Conservation (phyloP, 2,113 vertebrate species). For the Daboia siamensis region DNA sequence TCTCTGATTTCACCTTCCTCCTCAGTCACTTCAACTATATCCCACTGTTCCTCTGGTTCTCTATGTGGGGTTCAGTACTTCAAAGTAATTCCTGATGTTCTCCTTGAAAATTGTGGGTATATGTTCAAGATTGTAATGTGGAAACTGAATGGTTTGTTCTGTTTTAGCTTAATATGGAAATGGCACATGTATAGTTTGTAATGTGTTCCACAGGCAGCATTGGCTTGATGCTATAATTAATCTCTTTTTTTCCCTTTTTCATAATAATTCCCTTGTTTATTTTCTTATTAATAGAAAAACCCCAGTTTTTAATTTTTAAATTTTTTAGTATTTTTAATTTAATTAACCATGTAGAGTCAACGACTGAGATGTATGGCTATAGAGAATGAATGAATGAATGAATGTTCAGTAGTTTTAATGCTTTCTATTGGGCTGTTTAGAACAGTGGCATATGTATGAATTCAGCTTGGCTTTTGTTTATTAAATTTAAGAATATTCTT, state of each 20-base stretch:
- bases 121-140: background rate
- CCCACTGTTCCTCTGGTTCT: background rate
- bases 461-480: background rate
- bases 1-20: background rate
- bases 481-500: background rate
- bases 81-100: background rate
- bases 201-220: background rate
- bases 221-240: background rate
- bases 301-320: background rate
- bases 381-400: background rate
- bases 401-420: background rate
- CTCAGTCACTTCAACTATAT: background rate
- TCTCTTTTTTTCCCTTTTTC: background rate
- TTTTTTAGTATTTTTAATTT: background rate
- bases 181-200: background rate
- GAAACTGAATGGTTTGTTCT: background rate
- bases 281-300: background rate
- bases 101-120: background rate
- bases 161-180: background rate
- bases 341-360: background rate
- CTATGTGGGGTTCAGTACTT: background rate
- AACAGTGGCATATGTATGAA: background rate
- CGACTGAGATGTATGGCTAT: background rate
- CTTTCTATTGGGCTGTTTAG: background rate
- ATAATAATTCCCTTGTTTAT: background rate